These are phyloP conservation scores for Labeo calbasu DNA, from an alignment of 2,797 vertebrate species.

Conservation along the genomic window DNA sequence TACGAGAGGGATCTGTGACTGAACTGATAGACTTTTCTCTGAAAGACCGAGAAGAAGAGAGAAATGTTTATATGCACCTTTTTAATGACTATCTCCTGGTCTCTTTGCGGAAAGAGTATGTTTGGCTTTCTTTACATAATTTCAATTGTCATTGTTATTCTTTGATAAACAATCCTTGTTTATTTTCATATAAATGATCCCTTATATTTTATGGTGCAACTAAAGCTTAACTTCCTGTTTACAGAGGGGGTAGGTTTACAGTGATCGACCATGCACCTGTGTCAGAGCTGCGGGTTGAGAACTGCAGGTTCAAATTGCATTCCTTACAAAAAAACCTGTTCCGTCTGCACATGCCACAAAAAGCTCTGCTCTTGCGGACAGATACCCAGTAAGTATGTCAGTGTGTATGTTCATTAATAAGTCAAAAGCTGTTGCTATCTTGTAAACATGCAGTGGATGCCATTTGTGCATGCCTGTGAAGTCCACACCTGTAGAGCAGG, in stretches of 20 bases:
- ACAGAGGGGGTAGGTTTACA: constrained; percentile 84
- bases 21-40: constrained; percentile 80
- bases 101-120: constrained; percentile 94
- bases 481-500: too few relatives aligned
- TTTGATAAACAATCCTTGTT: not conserved
- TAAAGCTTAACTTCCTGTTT: constrained; percentile 34
- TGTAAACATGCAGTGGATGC: too few relatives aligned
- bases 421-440: not conserved
- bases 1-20: constrained; percentile 84
- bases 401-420: not conserved
- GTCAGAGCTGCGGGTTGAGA: constrained; percentile 85
- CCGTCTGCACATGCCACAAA: constrained; percentile 82
- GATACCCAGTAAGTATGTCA: constrained; percentile 91
- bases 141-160: not conserved
- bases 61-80: constrained; percentile 89
- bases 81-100: constrained; percentile 95
- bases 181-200: not conserved
- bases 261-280: constrained; percentile 91
- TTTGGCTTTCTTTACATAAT: not conserved
- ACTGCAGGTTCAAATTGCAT: constrained; percentile 90
- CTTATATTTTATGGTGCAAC: constrained; percentile 18
- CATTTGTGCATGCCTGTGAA: too few relatives aligned
- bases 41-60: constrained; percentile 80
- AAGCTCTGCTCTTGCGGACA: constrained; percentile 85
- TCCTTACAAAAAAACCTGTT: constrained; percentile 91